Conservation (phyloP, 2,888 invertebrate species). For the Pollenia amentaria region DNA sequence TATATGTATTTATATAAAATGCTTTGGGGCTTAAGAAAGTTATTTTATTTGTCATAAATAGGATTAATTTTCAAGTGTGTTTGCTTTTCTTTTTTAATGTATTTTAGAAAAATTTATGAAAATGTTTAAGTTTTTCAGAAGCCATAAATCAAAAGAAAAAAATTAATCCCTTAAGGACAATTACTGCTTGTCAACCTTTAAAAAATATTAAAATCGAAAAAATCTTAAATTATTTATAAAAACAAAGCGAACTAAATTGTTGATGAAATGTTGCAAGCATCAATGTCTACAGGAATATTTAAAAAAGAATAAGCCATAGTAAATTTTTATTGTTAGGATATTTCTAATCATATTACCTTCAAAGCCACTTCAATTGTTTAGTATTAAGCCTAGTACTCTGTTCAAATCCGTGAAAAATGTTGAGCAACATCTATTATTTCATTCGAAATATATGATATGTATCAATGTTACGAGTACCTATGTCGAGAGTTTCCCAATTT, state of each 20-base stretch:
- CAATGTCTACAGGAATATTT: background rate
- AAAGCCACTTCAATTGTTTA: too few relatives aligned
- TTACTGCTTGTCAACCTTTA: background rate
- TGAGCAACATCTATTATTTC: too few relatives aligned
- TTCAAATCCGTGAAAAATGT: too few relatives aligned
- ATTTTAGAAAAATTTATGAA: constrained; percentile 9
- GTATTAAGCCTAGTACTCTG: too few relatives aligned
- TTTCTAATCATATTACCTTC: too few relatives aligned
- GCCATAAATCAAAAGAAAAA: constrained; percentile 7
- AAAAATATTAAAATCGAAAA: background rate
- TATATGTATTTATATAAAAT: background rate
- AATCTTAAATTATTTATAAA: background rate
- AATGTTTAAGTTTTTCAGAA: constrained; percentile 1
- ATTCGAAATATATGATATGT: too few relatives aligned
- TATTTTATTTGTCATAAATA: constrained; percentile 28
- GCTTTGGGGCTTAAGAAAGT: constrained; percentile 8
- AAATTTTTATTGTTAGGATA: too few relatives aligned
- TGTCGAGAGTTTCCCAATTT: too few relatives aligned
- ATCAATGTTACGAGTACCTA: too few relatives aligned
- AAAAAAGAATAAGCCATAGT: background rate
- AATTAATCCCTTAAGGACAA: constrained; percentile 6
- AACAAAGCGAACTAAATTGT: background rate
- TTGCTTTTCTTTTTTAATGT: background rate
- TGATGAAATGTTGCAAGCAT: background rate
- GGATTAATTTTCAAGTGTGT: constrained; percentile 40